Base-by-base conservation (phyloP, 2,797 vertebrate genomes). In the Pagetopsis macropterus region DNA sequence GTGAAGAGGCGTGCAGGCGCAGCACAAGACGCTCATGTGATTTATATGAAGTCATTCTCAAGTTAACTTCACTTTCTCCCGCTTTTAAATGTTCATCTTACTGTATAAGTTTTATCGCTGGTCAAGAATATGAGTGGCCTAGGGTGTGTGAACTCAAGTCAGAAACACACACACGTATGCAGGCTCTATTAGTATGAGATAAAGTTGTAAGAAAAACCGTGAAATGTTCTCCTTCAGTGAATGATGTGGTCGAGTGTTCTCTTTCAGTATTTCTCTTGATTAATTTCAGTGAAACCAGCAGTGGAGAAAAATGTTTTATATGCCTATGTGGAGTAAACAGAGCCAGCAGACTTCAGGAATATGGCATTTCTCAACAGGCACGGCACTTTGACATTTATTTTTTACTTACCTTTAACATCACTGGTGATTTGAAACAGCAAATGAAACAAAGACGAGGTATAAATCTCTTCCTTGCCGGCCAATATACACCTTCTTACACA, bases 1-100 rank as follows among this genome's bases (percentile, higher is more conserved):
- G 84, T 89, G 91, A 92, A 74, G 92, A 92, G 92, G 90, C 90
- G 90, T 91, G 70, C 79, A 78, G 82, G 80, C 85, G 6, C 73
- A 10, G 79, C 72, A 43, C 75, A 64, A 83, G 72, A 68, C 44
- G 48, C 78, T 79, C 76, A 58, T 74, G 75, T 88, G 83, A 86
- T 90, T 88, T 60, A 79, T 68, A 77, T 86, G 57, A 69, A 89
- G 72, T 85, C 78, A 21, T 81, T 80, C 85, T 82, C 77, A 83
- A 86, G 79, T 89, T 85, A 87, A 86, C 88, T 88, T 86, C 76
- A 77, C 58, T 44, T 62, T 64, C 59, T 78, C 59, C 55, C 51
- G 10, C 27, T 76, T 85, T 71, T 67, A 76, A 82, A 85, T 82
- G 69, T 81, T 84, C 71, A 67, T 87, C 72, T 79, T 69, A 27